Base-by-base conservation (phyloP, 2,888 invertebrate genomes). In the Lydus trimaculatus region DNA sequence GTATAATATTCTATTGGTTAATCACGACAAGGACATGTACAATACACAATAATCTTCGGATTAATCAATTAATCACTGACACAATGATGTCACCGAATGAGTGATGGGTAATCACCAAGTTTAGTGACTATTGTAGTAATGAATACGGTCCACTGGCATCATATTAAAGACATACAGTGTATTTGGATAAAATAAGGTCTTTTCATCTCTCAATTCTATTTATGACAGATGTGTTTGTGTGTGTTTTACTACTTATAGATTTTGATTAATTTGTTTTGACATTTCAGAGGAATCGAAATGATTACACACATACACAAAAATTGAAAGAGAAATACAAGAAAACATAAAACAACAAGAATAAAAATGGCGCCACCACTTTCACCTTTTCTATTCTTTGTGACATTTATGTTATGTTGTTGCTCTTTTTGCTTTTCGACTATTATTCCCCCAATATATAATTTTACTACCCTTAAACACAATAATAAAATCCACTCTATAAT, bases 391-490 rank as follows among this genome's bases (percentile, higher is more conserved):
- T 72, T 71, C 76, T 66, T 73, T 75, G 70, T 78, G 79, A 79
- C 80, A 80, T 80, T 80, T 80, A 77, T 75, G 77, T 78, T 79
- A 77, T 76, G 75, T 78, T 74, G 78, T 78, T 79, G 78, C 76
- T 78, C 78, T 80, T 81, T 81, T 78, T 75, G 75, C 76, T 79
- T 77, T 77, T 73, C 64, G 5, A 56, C 52, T 56, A 56, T 25
- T 11, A 25, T 56, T 56, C 9, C 56, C 48, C 56, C 72, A 36
- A 72, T 76, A 75, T 78, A 76, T n/a, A 78, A 75, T 78, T 77
- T 74, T 33, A 25, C 56, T 6, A 56, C 56, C 56, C 56, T 56
- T 56, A 25, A 20, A 48, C 20, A 43, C 43, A 43, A 48, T n/a
- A n/a, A 28, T 48, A 48, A 48, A 48, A 48, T 56, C 25, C 25